Evolutionary conservation across 2,797 vertebrate species (phyloP).

Genomic region (Poecilia picta): DNA sequence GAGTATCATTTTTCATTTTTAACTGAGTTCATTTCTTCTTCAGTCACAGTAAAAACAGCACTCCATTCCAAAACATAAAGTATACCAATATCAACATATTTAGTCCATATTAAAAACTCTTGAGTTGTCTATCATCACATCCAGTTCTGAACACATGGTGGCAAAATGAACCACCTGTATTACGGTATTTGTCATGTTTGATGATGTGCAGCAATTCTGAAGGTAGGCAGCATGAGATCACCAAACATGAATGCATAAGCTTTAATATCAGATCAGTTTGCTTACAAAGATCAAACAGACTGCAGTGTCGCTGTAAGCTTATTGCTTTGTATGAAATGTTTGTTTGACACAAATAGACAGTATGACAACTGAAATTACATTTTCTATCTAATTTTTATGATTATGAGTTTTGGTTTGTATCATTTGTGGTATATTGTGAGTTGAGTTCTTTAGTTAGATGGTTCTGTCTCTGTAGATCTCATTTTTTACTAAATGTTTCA

Average conservation of each 20-base stretch:
- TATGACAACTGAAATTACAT: background rate
- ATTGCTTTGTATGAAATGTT: background rate
- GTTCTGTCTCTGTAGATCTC: background rate
- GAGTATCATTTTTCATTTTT: background rate
- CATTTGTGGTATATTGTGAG: background rate
- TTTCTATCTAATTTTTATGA: background rate
- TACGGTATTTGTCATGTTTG: background rate
- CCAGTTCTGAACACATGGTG: background rate
- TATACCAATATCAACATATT: background rate
- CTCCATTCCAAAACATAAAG: background rate
- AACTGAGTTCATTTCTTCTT: background rate
- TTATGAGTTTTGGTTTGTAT: background rate
- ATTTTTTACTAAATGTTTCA: background rate
- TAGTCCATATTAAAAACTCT: background rate
- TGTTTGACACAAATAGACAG: background rate
- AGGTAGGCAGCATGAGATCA: background rate
- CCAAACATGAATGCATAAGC: background rate
- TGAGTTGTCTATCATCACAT: background rate
- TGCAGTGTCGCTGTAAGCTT: background rate
- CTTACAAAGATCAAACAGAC: background rate
- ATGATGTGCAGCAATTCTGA: background rate
- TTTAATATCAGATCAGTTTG: constrained; percentile 1
- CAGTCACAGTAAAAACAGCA: background rate
- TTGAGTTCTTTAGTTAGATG: background rate
- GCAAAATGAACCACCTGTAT: background rate